Conservation (phyloP, 1,140 invertebrate genomes). For the Bombus polaris region DNA sequence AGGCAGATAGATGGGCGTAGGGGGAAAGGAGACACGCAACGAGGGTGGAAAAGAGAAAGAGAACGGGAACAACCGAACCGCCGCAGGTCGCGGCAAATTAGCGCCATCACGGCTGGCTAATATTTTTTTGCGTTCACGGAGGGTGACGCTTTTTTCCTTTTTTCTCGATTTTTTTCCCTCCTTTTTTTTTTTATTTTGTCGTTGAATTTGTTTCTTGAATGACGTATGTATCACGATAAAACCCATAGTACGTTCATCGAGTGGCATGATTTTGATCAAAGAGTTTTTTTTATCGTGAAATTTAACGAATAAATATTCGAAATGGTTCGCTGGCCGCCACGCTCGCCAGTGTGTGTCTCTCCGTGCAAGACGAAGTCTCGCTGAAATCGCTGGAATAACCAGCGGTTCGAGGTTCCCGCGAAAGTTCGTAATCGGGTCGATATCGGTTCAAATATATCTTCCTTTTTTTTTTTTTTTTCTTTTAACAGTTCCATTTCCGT, state of each 20-base stretch:
- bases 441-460: neutral
- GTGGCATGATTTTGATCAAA: conserved; percentile 55
- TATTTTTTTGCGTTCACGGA: conserved; percentile 61
- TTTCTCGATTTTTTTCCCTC: neutral
- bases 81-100: conserved; percentile 70
- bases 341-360: too few relatives aligned
- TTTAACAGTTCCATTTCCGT: too few relatives aligned
- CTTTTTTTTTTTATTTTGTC: conserved; percentile 24
- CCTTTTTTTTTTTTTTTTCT: too few relatives aligned
- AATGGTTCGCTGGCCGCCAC: conserved; percentile 3
- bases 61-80: conserved; percentile 35
- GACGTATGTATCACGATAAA: conserved; percentile 53
- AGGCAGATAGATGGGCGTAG: conserved; percentile 29
- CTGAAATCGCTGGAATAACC: neutral
- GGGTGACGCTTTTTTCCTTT: conserved; percentile 39
- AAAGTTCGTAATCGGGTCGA: neutral
- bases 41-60: conserved; percentile 27
- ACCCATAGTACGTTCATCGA: conserved; percentile 46
- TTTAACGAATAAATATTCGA: conserved; percentile 45
- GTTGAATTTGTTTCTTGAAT: conserved; percentile 35
- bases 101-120: conserved; percentile 65
- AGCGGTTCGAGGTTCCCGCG: neutral
- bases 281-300: conserved; percentile 44
- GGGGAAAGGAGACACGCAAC: neutral
- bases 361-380: neutral